A percentile compares a stretch with the other conserved stretches of the same genome.
Evolutionary conservation across 2,113 vertebrate species (phyloP).

Genomic region (human (Homo sapiens)): GRCh38 chr3:106589001-106589500

Average conservation of each 20-base stretch:
- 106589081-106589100: not conserved
- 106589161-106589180: not conserved
- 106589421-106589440: not conserved
- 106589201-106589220: not conserved
- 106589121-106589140: not conserved
- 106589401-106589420: not conserved
- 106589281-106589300: not conserved
- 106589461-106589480: not conserved
- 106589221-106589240: not conserved
- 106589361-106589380: not conserved
- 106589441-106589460: not conserved
- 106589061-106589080: not conserved
- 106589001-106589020: not conserved
- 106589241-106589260: not conserved
- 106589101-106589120: not conserved
- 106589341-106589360: rapidly evolving
- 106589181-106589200: not conserved
- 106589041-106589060: not conserved
- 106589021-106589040: not conserved
- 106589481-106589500: not conserved
- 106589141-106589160: not conserved
- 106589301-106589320: not conserved
- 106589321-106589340: not conserved
- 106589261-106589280: rapidly evolving
- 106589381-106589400: not conserved